Conservation (phyloP, 2,797 vertebrate species). For the Poecilia wingei region DNA sequence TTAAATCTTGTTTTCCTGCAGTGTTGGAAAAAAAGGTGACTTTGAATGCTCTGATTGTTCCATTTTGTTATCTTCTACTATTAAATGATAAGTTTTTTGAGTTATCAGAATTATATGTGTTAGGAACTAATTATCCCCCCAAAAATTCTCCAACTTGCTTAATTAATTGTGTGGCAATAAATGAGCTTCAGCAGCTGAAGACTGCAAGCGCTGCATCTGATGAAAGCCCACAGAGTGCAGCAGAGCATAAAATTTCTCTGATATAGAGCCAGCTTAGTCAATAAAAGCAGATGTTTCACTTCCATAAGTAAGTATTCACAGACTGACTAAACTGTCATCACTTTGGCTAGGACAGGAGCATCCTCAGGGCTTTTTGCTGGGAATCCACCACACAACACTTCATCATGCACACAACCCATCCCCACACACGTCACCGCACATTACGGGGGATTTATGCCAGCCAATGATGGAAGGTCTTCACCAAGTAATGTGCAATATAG, state of each 20-base stretch:
- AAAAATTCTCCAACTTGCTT: conserved; percentile 2
- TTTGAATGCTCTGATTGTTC: neutral
- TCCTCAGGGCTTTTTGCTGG: conserved; percentile 59
- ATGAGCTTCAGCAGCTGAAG: conserved; percentile 23
- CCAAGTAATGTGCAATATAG: conserved; percentile 1
- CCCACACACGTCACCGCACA: conserved; percentile 37
- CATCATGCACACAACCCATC: conserved; percentile 39
- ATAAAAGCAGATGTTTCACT: conserved; percentile 59
- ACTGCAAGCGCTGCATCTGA: conserved; percentile 16
- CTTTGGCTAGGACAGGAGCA: conserved; percentile 49
- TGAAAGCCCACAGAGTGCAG: conserved; percentile 39
- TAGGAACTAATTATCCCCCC: neutral
- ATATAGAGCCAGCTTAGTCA: conserved; percentile 54
- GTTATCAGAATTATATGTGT: conserved; percentile 5
- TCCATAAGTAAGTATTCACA: conserved; percentile 57
- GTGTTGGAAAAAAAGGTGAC: neutral
- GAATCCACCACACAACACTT: conserved; percentile 51
- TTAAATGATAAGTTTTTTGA: neutral
- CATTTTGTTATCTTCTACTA: neutral
- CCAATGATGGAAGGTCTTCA: conserved; percentile 21
- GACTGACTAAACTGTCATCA: conserved; percentile 62
- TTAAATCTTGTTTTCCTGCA: neutral
- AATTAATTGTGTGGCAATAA: conserved; percentile 35
- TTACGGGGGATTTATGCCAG: conserved; percentile 42
- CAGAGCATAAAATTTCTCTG: conserved; percentile 50